These are phyloP conservation scores for Meta bourneti DNA, from an alignment of 2,888 invertebrate species.

Conservation along the genomic window DNA sequence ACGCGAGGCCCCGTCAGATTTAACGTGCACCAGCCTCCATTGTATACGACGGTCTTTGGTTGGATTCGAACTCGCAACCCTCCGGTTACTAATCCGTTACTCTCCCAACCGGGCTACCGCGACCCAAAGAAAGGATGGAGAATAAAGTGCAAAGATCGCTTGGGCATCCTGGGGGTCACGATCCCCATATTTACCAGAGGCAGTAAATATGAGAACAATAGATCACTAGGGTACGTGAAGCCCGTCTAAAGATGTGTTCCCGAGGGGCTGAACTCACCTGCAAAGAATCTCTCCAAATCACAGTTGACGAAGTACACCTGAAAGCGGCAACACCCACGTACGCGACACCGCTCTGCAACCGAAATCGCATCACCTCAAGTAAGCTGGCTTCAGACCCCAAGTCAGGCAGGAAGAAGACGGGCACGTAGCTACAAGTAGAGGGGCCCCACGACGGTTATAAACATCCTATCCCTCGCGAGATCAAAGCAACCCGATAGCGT, in stretches of 20 bases:
- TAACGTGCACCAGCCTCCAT: no score
- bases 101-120: no score
- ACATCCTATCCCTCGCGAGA: conserved; percentile 42
- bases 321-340: conserved; percentile 44
- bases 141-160: not conserved
- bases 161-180: no score
- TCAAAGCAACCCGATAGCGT: conserved; percentile 65
- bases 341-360: conserved; percentile 37
- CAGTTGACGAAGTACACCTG: conserved; percentile 49
- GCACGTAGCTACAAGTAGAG: conserved; percentile 1
- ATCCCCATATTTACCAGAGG: no score
- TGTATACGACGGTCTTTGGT: no score
- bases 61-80: no score
- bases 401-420: not conserved
- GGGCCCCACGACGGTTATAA: conserved; percentile 29
- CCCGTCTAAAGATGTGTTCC: not conserved
- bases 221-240: not conserved
- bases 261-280: conserved; percentile 29
- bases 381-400: not conserved
- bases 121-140: no score
- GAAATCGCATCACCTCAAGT: conserved; percentile 42
- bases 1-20: no score
- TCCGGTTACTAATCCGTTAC: no score
- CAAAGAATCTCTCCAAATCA: not conserved
- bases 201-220: no score